A percentile compares a stretch with the other conserved stretches of the same genome.
Conservation (phyloP, 2,888 invertebrate genomes). For the Caenorhabditis sp. region DNA sequence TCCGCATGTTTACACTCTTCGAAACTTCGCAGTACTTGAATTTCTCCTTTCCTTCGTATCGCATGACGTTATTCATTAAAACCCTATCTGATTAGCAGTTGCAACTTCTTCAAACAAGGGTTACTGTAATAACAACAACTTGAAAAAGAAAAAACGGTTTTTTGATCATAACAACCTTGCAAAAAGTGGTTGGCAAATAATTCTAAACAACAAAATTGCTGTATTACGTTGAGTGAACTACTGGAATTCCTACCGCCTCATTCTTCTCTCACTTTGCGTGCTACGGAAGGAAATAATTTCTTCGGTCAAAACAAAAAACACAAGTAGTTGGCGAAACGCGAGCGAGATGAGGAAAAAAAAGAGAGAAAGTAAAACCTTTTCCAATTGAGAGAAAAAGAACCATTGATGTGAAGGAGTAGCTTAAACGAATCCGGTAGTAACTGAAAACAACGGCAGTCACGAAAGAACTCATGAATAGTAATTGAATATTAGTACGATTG, state of each 20-base stretch:
- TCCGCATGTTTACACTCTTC: neutral
- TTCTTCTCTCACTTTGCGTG: slow-evolving; percentile 33
- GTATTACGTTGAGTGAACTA: slow-evolving; percentile 3
- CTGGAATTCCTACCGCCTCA: slow-evolving; percentile 9
- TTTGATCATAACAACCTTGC: neutral
- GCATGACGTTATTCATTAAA: slow-evolving; percentile 9
- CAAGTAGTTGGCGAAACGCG: slow-evolving; percentile 26
- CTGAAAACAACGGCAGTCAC: slow-evolving; percentile 16
- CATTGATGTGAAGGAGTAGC: slow-evolving; percentile 14
- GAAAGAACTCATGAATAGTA: slow-evolving; percentile 55
- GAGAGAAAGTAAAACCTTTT: slow-evolving; percentile 15
- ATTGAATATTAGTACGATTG: slow-evolving; percentile 61
- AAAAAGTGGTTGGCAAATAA: neutral
- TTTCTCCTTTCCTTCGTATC: neutral
- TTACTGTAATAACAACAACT: neutral
- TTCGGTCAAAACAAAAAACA: slow-evolving; percentile 27
- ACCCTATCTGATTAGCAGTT: slow-evolving; percentile 4
- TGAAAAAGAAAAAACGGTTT: neutral
- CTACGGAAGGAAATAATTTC: slow-evolving; percentile 41
- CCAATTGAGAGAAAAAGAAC: slow-evolving; percentile 17
- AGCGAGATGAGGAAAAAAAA: neutral
- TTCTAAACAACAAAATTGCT: slow-evolving; percentile 1
- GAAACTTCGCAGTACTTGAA: neutral
- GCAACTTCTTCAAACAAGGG: neutral
- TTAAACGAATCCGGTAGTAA: slow-evolving; percentile 22